These are phyloP conservation scores for Peromyscus melanophrys DNA, from an alignment of 2,797 vertebrate genomes.

Conservation along the genomic window DNA sequence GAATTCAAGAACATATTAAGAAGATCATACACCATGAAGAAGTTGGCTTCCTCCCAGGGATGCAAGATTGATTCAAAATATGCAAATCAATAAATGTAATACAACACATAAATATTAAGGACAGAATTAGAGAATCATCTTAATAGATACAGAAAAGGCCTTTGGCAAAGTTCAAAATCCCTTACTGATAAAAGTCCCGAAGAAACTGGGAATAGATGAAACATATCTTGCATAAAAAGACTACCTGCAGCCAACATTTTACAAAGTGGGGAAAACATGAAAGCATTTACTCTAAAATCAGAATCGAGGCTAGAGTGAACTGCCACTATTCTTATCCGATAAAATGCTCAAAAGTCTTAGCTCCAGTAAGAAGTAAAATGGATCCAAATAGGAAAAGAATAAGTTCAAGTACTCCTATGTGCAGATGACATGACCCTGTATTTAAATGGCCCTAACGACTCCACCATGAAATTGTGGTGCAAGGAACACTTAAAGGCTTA, in stretches of 20 bases:
- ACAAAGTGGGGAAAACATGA: neutral
- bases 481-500: neutral
- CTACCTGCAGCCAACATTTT: neutral
- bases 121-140: neutral
- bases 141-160: neutral
- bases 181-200: neutral
- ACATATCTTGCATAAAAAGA: neutral
- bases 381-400: neutral
- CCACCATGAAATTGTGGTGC: neutral
- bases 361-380: neutral
- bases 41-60: neutral
- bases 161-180: neutral
- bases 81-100: constrained; percentile 12
- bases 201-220: neutral
- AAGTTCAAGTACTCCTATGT: neutral
- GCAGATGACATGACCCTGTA: neutral
- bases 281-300: neutral
- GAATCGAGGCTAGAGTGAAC: neutral
- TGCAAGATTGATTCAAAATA: neutral
- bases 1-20: neutral
- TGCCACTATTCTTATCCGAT: neutral
- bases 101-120: neutral
- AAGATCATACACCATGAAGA: neutral
- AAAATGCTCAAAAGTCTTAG: neutral
- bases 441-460: neutral